Percentiles rank a stretch among this genome's conserved stretches.
phyloP scores from a whole-genome alignment of 2,113 vertebrate genomes.

The Macrotus californicus region DNA sequence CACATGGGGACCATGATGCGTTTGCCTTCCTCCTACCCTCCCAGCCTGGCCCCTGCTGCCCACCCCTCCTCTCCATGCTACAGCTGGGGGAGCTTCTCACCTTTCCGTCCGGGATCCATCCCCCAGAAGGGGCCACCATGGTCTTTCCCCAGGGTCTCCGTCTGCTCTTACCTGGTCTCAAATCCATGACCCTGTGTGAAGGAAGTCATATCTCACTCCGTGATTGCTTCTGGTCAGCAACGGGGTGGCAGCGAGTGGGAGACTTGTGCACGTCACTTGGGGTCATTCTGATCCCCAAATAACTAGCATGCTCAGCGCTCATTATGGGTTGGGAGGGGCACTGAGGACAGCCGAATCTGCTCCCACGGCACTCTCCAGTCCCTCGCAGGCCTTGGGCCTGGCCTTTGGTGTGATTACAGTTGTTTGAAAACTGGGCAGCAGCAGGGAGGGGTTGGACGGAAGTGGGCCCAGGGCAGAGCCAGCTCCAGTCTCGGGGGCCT shows the following conservation, averaged over 20 bases:
- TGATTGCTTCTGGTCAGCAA: not conserved
- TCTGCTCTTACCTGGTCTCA: not conserved
- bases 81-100: not conserved
- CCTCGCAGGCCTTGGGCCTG: not conserved
- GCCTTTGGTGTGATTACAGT: not conserved
- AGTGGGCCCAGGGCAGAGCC: not conserved
- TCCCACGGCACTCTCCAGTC: not conserved
- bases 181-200: not conserved
- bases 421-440: too few relatives aligned
- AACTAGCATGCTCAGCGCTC: not conserved
- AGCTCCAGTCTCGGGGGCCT: not conserved
- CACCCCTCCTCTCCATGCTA: accelerated
- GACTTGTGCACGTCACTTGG: too few relatives aligned
- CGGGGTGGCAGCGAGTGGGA: accelerated
- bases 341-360: not conserved
- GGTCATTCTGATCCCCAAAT: not conserved
- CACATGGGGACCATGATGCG: accelerated
- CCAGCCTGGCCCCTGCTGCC: not conserved
- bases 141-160: not conserved
- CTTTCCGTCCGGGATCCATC: not conserved
- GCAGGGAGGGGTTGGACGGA: not conserved
- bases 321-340: not conserved
- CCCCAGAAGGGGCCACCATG: not conserved
- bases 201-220: not conserved
- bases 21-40: not conserved